Percentiles rank a stretch among this genome's conserved stretches.
phyloP scores from a whole-genome alignment of 2,888 invertebrate species.

The Seira musarum region DNA sequence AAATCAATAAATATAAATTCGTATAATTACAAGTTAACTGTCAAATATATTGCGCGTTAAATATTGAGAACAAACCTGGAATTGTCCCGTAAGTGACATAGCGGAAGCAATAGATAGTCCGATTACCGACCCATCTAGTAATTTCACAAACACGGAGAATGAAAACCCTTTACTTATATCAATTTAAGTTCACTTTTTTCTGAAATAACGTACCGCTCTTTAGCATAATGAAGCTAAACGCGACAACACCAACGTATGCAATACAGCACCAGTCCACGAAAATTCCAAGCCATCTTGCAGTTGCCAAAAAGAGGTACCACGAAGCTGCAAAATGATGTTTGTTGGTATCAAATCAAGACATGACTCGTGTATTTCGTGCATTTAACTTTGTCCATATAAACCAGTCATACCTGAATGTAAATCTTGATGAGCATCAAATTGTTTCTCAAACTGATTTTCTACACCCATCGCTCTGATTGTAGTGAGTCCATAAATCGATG shows the following conservation, averaged over 20 bases:
- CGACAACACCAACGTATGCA: slow-evolving; percentile 87
- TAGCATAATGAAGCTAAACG: slow-evolving; percentile 84
- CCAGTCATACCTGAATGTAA: slow-evolving; percentile 70
- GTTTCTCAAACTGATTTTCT: slow-evolving; percentile 83
- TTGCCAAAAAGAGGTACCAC: slow-evolving; percentile 91
- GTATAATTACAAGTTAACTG: neutral
- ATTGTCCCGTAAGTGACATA: slow-evolving; percentile 80
- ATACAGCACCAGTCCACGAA: slow-evolving; percentile 92
- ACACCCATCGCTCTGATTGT: slow-evolving; percentile 85
- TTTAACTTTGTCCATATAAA: too few species aligned
- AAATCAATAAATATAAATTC: neutral
- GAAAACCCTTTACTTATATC: too few species aligned
- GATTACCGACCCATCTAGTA: slow-evolving; percentile 77
- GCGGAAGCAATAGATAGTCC: slow-evolving; percentile 83
- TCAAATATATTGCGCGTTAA: neutral
- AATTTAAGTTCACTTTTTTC: neutral
- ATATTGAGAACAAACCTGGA: slow-evolving; percentile 29
- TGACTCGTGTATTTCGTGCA: too few species aligned
- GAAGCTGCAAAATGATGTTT: slow-evolving; percentile 76
- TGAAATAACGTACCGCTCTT: slow-evolving; percentile 75
- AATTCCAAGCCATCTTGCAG: slow-evolving; percentile 93
- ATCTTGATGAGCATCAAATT: slow-evolving; percentile 82
- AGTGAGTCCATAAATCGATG: slow-evolving; percentile 67
- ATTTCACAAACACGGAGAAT: neutral
- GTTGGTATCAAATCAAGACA: too few species aligned